Base-by-base conservation (phyloP, 2,113 vertebrate species). In the Ardeotis arabs region DNA sequence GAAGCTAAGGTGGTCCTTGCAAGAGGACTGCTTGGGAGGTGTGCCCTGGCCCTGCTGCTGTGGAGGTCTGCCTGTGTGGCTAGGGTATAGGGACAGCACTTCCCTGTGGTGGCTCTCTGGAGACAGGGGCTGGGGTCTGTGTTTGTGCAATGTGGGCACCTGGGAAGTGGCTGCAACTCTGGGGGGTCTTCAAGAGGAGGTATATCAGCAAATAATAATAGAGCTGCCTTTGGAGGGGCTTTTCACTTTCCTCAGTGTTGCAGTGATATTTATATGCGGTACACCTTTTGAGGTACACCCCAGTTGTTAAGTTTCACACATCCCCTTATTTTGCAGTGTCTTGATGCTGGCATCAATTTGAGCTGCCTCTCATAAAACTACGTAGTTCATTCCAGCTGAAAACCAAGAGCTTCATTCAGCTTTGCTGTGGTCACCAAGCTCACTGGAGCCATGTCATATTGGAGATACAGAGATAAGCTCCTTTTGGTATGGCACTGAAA, bases 351-450 rank as follows among this genome's bases (percentile, higher is more conserved):
- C 50, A 74, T 63, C 41, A 10, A 0, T 60, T 44, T 47, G 66
- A 63, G 29, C 15, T 0, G 3, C 25, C 33, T 67, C 37, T 74
- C 0, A 3, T 28, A 14, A 35, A 67, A 29, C 1, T 31, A 23
- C 0, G 1, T 33, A 2, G 3, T 31, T 75, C 1, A 4, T 62
- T 91, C 28, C 37, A 45, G 0, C 10, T 49, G 50, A 8, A 77
- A 58, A 33, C 37, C 12, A 8, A 7, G 44, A 23, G 53, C 85
- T 86, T 50, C 18, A 19, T 62, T 64, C 35, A 44, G 22, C 31
- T 70, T 5, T 8, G 0, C 4, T 22, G 44, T 70, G 66, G 8
- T 73, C 41, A 6, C 19, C 6, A 33, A 44, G 8, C 49, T 83
- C 0, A 2, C 35, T 81, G 50, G 83, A 75, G 62, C 74, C 21